A percentile compares a stretch with the other conserved stretches of the same genome.
These are phyloP conservation scores for Philereme vetulata DNA, from an alignment of 2,888 invertebrate species.

Conservation along the genomic window DNA sequence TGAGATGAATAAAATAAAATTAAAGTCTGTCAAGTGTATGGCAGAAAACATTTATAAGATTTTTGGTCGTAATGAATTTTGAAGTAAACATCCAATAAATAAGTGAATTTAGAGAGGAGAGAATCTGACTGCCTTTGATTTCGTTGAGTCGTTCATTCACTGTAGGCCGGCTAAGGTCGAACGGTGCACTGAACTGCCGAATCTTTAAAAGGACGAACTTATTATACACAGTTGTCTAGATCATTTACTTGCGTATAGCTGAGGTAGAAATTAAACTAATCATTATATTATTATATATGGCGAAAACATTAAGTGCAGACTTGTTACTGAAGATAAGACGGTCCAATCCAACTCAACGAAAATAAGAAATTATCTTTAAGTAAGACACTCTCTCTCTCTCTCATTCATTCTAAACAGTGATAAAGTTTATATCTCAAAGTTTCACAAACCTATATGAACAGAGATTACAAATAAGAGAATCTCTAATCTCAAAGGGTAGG, in stretches of 20 bases:
- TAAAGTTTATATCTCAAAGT: no score
- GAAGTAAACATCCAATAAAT: slow-evolving; percentile 40
- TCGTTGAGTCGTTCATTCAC: slow-evolving; percentile 41
- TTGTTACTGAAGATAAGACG: not conserved
- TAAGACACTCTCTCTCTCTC: not conserved
- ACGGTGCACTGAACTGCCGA: slow-evolving; percentile 59
- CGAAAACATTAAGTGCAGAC: not conserved
- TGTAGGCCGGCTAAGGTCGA: slow-evolving; percentile 46
- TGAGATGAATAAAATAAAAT: slow-evolving; percentile 13
- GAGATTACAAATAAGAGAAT: no score
- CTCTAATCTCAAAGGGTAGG: no score
- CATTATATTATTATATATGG: slow-evolving; percentile 26
- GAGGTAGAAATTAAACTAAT: slow-evolving; percentile 30
- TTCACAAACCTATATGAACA: no score
- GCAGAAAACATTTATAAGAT: slow-evolving; percentile 13
- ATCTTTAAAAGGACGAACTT: slow-evolving; percentile 51
- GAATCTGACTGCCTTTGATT: slow-evolving; percentile 36
- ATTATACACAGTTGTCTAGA: slow-evolving; percentile 53
- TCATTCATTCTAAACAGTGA: no score
- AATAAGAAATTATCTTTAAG: not conserved
- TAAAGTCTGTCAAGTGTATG: slow-evolving; percentile 16
- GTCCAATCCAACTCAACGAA: slow-evolving; percentile 1
- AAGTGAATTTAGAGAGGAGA: slow-evolving; percentile 38
- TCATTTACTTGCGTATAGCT: slow-evolving; percentile 42
- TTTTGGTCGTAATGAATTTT: slow-evolving; percentile 24